Percentiles rank a stretch among this genome's conserved stretches.
Evolutionary conservation across 2,888 invertebrate species (phyloP).

Genomic region (Euproctis similis): DNA sequence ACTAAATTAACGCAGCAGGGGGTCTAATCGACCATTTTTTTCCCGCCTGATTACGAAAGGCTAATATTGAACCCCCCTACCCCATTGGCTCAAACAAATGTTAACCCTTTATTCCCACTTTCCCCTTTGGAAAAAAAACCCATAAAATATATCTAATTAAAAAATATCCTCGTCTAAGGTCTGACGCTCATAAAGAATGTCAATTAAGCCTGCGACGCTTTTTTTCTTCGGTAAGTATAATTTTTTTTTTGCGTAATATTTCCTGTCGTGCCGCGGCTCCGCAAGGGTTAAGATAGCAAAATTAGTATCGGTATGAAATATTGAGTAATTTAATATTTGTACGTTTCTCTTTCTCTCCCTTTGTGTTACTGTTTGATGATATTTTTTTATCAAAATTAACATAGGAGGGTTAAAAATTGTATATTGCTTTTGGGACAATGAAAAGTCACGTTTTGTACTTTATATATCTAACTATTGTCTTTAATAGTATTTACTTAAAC

Average conservation of each 20-base stretch:
- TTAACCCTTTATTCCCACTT: slow-evolving; percentile 70
- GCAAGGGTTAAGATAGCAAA: slow-evolving; percentile 74
- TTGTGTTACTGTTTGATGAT: slow-evolving; percentile 25
- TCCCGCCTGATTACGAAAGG: slow-evolving; percentile 72
- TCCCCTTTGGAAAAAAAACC: slow-evolving; percentile 70
- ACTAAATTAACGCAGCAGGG: slow-evolving; percentile 68
- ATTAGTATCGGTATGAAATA: slow-evolving; percentile 76
- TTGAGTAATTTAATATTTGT: slow-evolving; percentile 74
- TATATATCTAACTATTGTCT: no score
- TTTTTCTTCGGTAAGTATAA: slow-evolving; percentile 41
- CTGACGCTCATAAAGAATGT: slow-evolving; percentile 77
- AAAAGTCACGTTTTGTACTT: no score
- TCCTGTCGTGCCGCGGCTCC: slow-evolving; percentile 64
- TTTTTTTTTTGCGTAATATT: slow-evolving; percentile 57
- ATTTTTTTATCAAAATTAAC: slow-evolving; percentile 40
- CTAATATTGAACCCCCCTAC: slow-evolving; percentile 71
- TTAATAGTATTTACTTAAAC: no score
- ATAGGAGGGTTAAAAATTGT: slow-evolving; percentile 10
- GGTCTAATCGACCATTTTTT: slow-evolving; percentile 74
- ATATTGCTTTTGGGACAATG: neutral
- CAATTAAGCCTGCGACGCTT: slow-evolving; percentile 70
- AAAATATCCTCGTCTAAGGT: slow-evolving; percentile 75
- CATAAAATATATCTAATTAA: slow-evolving; percentile 78
- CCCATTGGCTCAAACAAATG: slow-evolving; percentile 68
- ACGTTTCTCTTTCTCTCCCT: slow-evolving; percentile 29